Conservation (phyloP, 2,797 vertebrate genomes). For the Tolypeutes matacus region DNA sequence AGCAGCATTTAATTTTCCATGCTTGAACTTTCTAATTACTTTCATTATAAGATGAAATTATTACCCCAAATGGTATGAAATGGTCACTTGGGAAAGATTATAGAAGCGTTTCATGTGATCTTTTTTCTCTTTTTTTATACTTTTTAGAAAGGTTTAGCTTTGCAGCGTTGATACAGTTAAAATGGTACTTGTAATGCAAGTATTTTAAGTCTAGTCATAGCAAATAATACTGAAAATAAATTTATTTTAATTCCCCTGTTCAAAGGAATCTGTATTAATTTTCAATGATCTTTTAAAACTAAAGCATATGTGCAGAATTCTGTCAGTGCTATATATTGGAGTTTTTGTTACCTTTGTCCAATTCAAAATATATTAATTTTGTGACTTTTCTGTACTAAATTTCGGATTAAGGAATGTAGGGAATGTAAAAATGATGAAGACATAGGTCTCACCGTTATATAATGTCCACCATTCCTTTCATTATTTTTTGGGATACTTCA, state of each 20-base stretch:
- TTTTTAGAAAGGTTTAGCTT: slow-evolving; percentile 27
- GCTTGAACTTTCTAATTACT: not conserved
- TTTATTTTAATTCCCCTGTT: slow-evolving; percentile 14
- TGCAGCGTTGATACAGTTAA: slow-evolving; percentile 16
- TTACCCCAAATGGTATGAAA: not conserved
- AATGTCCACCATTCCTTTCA: not conserved
- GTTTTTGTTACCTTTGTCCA: slow-evolving; percentile 4
- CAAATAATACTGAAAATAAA: slow-evolving; percentile 27
- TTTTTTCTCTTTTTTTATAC: not conserved
- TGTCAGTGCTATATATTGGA: not conserved
- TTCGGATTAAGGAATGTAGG: not conserved
- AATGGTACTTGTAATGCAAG: not conserved
- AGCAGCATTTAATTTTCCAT: slow-evolving; percentile 42
- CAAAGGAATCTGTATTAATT: not conserved
- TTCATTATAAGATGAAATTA: not conserved
- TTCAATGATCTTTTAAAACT: slow-evolving; percentile 53
- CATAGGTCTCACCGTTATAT: not conserved
- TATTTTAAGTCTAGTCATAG: not conserved
- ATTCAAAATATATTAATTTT: slow-evolving; percentile 7
- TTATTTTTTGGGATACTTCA: slow-evolving; percentile 51
- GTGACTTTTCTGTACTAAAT: not conserved
- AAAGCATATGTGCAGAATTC: slow-evolving; percentile 55
- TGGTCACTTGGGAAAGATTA: slow-evolving; percentile 31
- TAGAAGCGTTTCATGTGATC: not conserved
- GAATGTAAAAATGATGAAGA: not conserved